Percentiles rank a stretch among this genome's conserved stretches.
Evolutionary conservation across 2,113 vertebrate genomes (phyloP).

Genomic region (Opisthocomus hoazin): DNA sequence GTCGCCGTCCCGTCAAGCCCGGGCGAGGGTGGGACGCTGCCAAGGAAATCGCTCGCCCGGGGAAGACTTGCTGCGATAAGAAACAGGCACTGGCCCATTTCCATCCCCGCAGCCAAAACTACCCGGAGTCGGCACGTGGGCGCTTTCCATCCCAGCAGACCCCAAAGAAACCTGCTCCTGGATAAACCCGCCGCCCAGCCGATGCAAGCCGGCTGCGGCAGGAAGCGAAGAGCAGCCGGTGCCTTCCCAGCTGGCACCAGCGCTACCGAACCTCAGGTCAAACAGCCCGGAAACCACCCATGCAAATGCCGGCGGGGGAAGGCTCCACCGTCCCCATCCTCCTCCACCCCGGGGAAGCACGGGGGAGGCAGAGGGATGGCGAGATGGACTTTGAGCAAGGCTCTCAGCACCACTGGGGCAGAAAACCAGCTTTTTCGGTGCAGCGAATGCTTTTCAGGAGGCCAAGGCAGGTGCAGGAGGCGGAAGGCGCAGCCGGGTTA

Average conservation of each 20-base stretch:
- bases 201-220: rapidly evolving
- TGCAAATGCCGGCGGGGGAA: not conserved
- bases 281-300: not conserved
- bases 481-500: not conserved
- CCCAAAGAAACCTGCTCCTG: not conserved
- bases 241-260: not conserved
- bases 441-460: rapidly evolving
- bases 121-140: not conserved
- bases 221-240: not conserved
- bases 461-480: not conserved
- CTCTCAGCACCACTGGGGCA: rapidly evolving
- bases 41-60: not conserved
- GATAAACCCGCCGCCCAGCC: rapidly evolving
- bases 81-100: not conserved
- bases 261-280: not conserved
- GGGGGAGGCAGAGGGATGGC: not conserved
- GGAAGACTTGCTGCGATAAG: not conserved
- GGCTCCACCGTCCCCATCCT: not conserved
- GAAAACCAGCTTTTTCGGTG: not conserved
- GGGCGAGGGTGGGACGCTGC: not conserved
- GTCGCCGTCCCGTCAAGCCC: not conserved
- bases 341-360: rapidly evolving
- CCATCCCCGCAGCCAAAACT: not conserved
- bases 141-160: not conserved
- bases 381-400: rapidly evolving